These are phyloP conservation scores for Lathamus discolor DNA, from an alignment of 2,113 vertebrate species.

Conservation along the genomic window DNA sequence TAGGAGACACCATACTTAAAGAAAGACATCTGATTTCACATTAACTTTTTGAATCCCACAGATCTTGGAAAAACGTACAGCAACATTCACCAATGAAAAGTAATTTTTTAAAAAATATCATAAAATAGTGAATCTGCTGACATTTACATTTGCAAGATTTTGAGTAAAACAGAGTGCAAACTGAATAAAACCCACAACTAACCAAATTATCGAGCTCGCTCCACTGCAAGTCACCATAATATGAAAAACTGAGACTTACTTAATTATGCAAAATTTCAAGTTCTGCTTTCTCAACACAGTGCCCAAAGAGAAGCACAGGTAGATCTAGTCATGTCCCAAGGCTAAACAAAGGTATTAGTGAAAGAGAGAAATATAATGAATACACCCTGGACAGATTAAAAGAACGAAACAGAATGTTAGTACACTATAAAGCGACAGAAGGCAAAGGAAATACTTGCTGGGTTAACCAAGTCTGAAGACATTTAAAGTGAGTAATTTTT, in stretches of 20 bases:
- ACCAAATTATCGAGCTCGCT: not conserved
- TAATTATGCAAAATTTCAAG: not conserved
- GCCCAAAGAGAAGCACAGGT: not conserved
- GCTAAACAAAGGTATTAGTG: not conserved
- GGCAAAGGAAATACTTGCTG: not conserved
- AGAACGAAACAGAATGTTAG: not conserved
- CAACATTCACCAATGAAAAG: not conserved
- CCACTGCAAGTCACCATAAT: rapidly evolving
- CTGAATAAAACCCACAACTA: not conserved
- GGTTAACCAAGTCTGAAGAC: not conserved
- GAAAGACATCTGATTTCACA: not conserved
- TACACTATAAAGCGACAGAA: not conserved
- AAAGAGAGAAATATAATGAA: not conserved
- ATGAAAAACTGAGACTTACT: not conserved
- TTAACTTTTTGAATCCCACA: not conserved
- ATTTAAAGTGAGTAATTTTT: not conserved
- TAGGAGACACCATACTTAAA: not conserved
- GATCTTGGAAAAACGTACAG: not conserved
- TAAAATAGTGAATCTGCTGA: not conserved
- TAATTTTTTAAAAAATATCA: not conserved
- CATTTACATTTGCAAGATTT: not conserved
- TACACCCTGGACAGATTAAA: not conserved
- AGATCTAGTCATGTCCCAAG: not conserved
- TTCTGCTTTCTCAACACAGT: not conserved
- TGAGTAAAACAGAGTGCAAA: not conserved